Conservation (phyloP, 2,113 vertebrate genomes). For the Cyprinus carpio region DNA sequence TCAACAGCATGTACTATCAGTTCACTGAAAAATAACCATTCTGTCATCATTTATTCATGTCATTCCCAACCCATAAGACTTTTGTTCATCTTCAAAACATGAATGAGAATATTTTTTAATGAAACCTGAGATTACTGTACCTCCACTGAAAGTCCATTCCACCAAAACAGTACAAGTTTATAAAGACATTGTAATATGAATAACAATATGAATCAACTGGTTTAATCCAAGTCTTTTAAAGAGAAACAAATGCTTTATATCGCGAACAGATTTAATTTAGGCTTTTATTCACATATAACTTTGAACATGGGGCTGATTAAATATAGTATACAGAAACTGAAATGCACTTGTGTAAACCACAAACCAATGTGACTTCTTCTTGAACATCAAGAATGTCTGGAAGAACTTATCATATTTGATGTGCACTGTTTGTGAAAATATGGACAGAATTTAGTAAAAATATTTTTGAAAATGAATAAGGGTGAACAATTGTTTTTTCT, state of each 20-base stretch:
- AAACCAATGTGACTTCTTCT: not conserved
- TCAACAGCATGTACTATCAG: not conserved
- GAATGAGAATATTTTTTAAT: not conserved
- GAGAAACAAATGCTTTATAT: no score
- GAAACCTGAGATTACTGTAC: not conserved
- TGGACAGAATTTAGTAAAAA: not conserved
- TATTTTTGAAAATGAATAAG: not conserved
- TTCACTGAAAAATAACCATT: not conserved
- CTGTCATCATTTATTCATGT: not conserved
- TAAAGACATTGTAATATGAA: no score
- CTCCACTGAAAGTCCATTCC: not conserved
- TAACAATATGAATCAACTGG: no score
- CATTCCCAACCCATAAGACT: not conserved
- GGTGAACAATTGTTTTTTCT: not conserved
- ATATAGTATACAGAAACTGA: not conserved
- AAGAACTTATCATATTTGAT: not conserved
- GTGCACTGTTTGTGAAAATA: not conserved
- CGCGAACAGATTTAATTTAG: not conserved
- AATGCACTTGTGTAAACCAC: not conserved
- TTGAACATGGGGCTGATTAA: not conserved
- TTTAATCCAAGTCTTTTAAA: no score
- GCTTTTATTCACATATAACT: not conserved
- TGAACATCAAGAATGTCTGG: not conserved
- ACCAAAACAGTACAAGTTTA: not conserved
- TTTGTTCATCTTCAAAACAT: not conserved